phyloP scores from a whole-genome alignment of 2,888 invertebrate genomes.

The Volucella inflata region DNA sequence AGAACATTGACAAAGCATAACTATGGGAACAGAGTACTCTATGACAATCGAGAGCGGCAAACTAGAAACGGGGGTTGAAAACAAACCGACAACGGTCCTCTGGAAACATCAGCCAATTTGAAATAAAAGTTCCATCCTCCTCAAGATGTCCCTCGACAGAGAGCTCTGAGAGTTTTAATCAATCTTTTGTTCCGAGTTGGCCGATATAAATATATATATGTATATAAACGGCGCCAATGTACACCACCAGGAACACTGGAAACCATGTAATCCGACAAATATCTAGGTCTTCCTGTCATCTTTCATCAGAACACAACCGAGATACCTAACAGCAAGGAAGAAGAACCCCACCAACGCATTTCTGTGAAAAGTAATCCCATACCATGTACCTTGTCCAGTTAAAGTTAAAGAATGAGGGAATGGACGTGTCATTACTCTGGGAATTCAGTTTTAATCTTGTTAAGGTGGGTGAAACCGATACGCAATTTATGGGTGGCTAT shows the following conservation, averaged over 20 bases:
- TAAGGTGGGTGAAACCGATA: constrained; percentile 70
- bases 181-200: constrained; percentile 8
- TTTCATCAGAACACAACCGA: constrained; percentile 9
- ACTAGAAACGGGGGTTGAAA: neutral
- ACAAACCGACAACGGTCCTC: constrained; percentile 28
- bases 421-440: constrained; percentile 41
- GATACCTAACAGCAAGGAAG: neutral
- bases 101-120: constrained; percentile 47
- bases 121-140: constrained; percentile 17
- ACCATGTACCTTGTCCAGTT: neutral
- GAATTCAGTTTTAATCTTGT: constrained; percentile 72
- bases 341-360: constrained; percentile 9
- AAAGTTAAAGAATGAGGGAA: constrained; percentile 19
- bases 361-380: neutral
- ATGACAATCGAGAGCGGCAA: neutral
- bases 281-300: constrained; percentile 24
- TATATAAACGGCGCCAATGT: constrained; percentile 24
- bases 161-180: constrained; percentile 38
- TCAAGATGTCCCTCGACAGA: neutral
- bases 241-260: neutral
- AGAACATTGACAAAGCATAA: constrained; percentile 6
- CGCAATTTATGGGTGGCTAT: constrained; percentile 68
- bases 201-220: no score
- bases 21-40: neutral
- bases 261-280: constrained; percentile 11